Percentiles rank a stretch among this genome's conserved stretches.
Conservation (phyloP, 2,113 vertebrate species). For the Ramphastos sulfuratus region DNA sequence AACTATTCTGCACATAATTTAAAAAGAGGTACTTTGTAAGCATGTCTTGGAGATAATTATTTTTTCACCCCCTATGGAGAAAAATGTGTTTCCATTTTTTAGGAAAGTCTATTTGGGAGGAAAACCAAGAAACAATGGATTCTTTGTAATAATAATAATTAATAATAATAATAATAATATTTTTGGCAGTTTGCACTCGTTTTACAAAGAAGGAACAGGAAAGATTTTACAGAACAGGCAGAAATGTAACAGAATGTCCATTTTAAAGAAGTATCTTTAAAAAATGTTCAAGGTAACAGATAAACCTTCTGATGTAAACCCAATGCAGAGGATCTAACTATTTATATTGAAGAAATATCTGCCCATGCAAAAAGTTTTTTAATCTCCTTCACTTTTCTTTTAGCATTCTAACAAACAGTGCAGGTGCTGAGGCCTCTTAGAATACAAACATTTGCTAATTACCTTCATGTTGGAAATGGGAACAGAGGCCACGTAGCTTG, state of each 20-base stretch:
- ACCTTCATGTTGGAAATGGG: background rate
- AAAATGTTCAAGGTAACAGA: constrained; percentile 66
- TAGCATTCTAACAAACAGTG: constrained; percentile 20
- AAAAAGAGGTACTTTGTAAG: constrained; percentile 84
- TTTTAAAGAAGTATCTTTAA: constrained; percentile 57
- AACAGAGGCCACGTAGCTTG: background rate
- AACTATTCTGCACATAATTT: constrained; percentile 85
- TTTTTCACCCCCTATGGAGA: constrained; percentile 68
- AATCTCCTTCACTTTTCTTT: constrained; percentile 33
- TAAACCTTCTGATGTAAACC: constrained; percentile 65
- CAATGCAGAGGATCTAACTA: constrained; percentile 50
- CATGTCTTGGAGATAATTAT: constrained; percentile 70
- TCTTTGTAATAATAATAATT: constrained; percentile 59
- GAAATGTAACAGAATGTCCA: constrained; percentile 68
- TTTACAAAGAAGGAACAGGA: constrained; percentile 65
- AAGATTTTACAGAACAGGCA: constrained; percentile 70
- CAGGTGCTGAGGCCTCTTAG: constrained; percentile 10
- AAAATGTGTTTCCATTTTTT: constrained; percentile 56
- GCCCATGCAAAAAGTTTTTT: constrained; percentile 48
- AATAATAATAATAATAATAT: background rate
- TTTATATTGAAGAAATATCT: constrained; percentile 56
- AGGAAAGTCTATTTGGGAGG: constrained; percentile 55
- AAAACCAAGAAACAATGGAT: constrained; percentile 60
- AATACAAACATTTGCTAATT: background rate
- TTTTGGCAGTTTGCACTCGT: constrained; percentile 69